A percentile compares a stretch with the other conserved stretches of the same genome.
Conservation (phyloP, 2,797 vertebrate genomes). For the Tolypeutes matacus region DNA sequence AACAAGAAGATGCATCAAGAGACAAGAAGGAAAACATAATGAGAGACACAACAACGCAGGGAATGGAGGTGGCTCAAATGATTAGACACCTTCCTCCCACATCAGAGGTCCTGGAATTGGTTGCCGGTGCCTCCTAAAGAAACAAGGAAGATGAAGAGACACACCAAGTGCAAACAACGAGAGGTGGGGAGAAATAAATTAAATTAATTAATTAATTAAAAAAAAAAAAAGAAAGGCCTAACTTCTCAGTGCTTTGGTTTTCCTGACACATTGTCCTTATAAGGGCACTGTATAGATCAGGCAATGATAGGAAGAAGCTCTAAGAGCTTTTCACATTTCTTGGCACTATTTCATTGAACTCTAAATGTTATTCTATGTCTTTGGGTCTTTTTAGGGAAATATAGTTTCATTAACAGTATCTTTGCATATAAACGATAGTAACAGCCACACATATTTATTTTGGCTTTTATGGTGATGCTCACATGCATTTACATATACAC, state of each 20-base stretch:
- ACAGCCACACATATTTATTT: slow-evolving; percentile 9
- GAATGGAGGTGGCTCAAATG: no score
- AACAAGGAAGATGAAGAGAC: no score
- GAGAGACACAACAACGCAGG: no score
- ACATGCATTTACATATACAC: not conserved
- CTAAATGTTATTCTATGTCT: slow-evolving; percentile 23
- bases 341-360: slow-evolving; percentile 9
- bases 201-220: no score
- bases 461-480: not conserved
- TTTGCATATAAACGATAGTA: slow-evolving; percentile 16
- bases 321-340: slow-evolving; percentile 8
- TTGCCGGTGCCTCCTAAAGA: no score
- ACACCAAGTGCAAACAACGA: no score
- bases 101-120: no score
- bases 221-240: not conserved
- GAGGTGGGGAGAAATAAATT: no score
- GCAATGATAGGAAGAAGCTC: not conserved
- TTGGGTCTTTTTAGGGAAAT: not conserved
- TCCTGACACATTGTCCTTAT: not conserved
- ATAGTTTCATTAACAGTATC: not conserved
- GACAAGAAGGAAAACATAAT: no score
- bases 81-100: no score
- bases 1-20: no score
- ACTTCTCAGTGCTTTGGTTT: not conserved
- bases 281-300: not conserved